Base-by-base conservation (phyloP, 2,888 invertebrate genomes). In the Volucella inanis region DNA sequence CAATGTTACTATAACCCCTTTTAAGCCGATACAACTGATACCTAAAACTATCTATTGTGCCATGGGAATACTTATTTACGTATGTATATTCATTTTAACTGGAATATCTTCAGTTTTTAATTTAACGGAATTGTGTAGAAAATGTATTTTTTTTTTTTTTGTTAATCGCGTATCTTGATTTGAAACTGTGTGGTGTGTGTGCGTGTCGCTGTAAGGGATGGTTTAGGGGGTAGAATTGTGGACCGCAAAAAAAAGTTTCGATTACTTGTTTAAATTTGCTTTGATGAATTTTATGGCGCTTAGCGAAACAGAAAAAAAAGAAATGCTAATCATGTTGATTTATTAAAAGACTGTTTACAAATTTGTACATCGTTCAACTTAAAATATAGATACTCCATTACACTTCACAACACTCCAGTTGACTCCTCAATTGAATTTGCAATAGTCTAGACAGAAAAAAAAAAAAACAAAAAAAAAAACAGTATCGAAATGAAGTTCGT, bases 61-160 rank as follows among this genome's bases (percentile, higher is more conserved):
- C 85, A 81, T 81, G 85, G 81, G 85, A 85, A 85, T 85, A 81
- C 61, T 31, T 31, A 6, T 31, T 6, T 31, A 31, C 31, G 31
- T 31, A 31, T 6, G 31, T 6, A 6, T 31, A 22, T 22, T 22
- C 22, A 22, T 22, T 22, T 22, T 22, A 31, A 31, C 31, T 18
- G 18, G 59, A 57, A 59, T 57, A 39, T 45, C 77, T 72, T 52
- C 80, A 81, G 77, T 85, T 85, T 85, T 76, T 67, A 77, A 81
- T 85, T 68, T 72, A 55, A 76, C 18, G 22, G 31, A 67, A 62
- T 68, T 54, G 31, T 6, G 31, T 11, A 49, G 55, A 70, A 72
- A 80, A 55, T 67, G 74, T 52, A 57, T n/a, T 18, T 18, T 18
- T 18, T 11, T 70, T 80, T 76, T 67, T 31, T 31, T 31, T 11